These are phyloP conservation scores for Archocentrus centrarchus DNA, from an alignment of 2,113 vertebrate genomes.

Conservation along the genomic window DNA sequence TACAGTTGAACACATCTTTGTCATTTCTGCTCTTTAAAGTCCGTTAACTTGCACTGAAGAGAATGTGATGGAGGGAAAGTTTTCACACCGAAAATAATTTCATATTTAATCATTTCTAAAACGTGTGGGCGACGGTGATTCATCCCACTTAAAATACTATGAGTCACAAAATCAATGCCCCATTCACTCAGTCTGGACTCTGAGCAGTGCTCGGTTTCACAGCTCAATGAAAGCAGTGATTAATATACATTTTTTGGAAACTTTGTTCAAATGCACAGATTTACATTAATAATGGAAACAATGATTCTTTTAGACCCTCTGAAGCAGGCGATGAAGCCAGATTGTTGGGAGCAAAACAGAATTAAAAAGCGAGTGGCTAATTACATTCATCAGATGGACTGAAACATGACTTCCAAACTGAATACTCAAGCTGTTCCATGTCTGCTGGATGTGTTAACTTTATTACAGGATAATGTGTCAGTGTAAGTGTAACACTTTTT, in stretches of 20 bases:
- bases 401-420: background rate
- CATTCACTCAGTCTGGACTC: background rate
- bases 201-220: background rate
- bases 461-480: background rate
- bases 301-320: background rate
- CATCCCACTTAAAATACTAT: constrained; percentile 26
- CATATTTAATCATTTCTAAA: constrained; percentile 23
- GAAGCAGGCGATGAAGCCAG: background rate
- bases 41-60: background rate
- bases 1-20: background rate
- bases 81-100: constrained; percentile 23
- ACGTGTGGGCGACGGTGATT: constrained; percentile 17
- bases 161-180: constrained; percentile 14
- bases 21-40: background rate
- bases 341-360: background rate
- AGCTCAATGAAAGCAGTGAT: background rate
- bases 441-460: background rate
- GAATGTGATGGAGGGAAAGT: background rate
- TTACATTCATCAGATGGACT: background rate
- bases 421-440: background rate
- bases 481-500: background rate
- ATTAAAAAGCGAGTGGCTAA: background rate
- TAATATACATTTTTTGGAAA: background rate
- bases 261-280: background rate
- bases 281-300: background rate